phyloP scores from a whole-genome alignment of 2,888 invertebrate genomes.

The Hemicrepidius hirtus region DNA sequence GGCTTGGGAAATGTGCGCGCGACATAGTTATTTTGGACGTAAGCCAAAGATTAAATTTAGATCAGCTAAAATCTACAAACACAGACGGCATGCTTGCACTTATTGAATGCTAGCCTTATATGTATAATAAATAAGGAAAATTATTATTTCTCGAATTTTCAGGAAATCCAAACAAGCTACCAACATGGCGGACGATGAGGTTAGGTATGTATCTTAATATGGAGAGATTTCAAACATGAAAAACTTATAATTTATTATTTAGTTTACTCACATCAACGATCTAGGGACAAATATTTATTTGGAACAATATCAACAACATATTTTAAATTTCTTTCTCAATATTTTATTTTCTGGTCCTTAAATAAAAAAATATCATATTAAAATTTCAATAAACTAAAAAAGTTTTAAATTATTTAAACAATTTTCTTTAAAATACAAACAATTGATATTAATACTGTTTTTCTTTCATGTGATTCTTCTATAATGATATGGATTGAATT shows the following conservation, averaged over 20 bases:
- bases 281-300: neutral
- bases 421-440: neutral
- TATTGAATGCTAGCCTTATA: neutral
- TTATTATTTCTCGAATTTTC: constrained; percentile 66
- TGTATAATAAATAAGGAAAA: neutral
- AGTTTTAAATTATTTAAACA: neutral
- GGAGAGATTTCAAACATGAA: neutral
- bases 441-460: neutral
- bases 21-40: constrained; percentile 52
- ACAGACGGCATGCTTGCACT: neutral
- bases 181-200: constrained; percentile 95
- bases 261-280: too few species aligned
- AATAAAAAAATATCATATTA: too few species aligned
- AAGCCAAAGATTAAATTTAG: constrained; percentile 56
- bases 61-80: constrained; percentile 26
- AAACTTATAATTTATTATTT: too few species aligned
- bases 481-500: neutral
- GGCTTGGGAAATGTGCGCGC: constrained; percentile 46
- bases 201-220: constrained; percentile 82
- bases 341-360: too few species aligned
- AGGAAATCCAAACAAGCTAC: constrained; percentile 76
- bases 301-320: neutral
- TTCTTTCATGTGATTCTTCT: neutral
- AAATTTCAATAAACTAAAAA: too few species aligned
- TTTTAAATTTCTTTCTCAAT: too few species aligned